Conservation (phyloP, 2,113 vertebrate genomes). For the Anthoscopus minutus region DNA sequence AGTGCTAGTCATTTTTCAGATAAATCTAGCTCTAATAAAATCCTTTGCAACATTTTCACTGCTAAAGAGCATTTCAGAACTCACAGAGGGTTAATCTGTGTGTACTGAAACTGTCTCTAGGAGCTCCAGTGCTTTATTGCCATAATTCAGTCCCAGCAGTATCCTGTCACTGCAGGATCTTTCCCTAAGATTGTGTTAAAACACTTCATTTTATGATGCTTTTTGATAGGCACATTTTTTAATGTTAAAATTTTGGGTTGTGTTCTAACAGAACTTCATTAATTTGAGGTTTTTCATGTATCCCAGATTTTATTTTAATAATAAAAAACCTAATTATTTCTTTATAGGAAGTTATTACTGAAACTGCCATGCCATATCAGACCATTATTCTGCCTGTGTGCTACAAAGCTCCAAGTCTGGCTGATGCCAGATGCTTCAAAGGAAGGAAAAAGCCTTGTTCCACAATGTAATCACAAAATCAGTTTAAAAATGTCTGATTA, state of each 20-base stretch:
- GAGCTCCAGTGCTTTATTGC: neutral
- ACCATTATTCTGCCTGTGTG: neutral
- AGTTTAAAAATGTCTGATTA: neutral
- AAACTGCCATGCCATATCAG: neutral
- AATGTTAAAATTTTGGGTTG: neutral
- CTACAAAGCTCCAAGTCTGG: neutral
- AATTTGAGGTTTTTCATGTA: neutral
- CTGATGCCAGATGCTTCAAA: neutral
- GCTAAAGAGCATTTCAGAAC: neutral
- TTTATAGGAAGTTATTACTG: neutral
- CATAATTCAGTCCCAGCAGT: neutral
- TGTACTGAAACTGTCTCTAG: neutral
- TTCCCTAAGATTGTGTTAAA: neutral
- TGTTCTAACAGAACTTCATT: neutral
- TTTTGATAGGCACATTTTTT: neutral
- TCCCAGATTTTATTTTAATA: neutral
- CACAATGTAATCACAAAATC: neutral
- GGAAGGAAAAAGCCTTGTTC: neutral
- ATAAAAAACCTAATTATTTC: constrained; percentile 3
- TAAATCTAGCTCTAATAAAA: neutral
- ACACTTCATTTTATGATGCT: neutral
- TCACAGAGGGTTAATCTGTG: neutral
- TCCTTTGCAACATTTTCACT: neutral
- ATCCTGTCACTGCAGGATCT: neutral
- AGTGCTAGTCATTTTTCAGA: neutral